Percentiles rank a stretch among this genome's conserved stretches.
Evolutionary conservation across 2,797 vertebrate genomes (phyloP).

Genomic region (Catamblyrhynchus diadema): DNA sequence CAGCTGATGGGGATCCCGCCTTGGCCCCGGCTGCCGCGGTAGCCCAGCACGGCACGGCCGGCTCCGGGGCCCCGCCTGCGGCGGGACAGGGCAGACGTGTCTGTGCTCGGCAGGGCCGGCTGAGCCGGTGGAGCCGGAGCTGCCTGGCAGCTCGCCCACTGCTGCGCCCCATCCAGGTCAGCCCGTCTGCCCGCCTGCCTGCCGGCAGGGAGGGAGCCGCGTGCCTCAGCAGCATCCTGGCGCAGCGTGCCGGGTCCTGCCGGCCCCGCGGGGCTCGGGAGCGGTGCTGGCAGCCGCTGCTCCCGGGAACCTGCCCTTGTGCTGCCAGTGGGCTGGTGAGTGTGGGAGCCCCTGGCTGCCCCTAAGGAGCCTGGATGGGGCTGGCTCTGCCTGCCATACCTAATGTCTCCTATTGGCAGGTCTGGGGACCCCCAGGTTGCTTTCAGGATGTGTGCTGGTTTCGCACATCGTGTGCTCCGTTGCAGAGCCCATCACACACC

Average conservation of each 20-base stretch:
- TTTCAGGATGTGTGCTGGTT: not conserved
- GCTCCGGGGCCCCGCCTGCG: not conserved
- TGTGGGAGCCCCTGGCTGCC: not conserved
- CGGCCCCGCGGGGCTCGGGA: not conserved
- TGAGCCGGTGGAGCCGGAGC: conserved; percentile 39
- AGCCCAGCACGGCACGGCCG: fast-evolving
- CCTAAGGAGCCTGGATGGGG: not conserved
- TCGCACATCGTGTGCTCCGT: fast-evolving
- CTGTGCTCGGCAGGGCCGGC: not conserved
- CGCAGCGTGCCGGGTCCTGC: conserved; percentile 30
- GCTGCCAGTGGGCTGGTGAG: not conserved
- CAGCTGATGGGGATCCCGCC: not conserved
- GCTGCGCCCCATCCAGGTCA: conserved; percentile 34
- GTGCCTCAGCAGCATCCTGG: conserved; percentile 34
- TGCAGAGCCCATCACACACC: not conserved
- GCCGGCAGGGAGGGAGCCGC: not conserved
- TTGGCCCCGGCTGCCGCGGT: not conserved
- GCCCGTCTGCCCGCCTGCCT: not conserved
- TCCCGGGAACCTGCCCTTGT: not conserved
- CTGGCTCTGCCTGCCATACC: fast-evolving
- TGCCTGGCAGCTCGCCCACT: not conserved
- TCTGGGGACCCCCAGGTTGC: not conserved
- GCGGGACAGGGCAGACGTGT: not conserved
- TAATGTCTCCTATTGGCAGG: not conserved
- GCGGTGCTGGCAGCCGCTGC: not conserved